Evolutionary conservation across 2,888 invertebrate species (phyloP).

Genomic region (Hirtodrosophila trivittata): DNA sequence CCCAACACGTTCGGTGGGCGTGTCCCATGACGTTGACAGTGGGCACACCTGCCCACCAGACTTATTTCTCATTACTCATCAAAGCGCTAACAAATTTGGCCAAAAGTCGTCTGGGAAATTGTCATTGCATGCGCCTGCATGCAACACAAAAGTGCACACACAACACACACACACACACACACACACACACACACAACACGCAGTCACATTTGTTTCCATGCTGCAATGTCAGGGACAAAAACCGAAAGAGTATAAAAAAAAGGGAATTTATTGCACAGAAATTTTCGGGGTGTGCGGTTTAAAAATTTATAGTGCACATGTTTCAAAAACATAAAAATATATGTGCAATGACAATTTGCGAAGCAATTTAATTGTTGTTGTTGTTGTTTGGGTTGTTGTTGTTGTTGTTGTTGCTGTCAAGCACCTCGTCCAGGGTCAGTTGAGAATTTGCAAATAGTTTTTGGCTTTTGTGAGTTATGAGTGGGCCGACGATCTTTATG

Average conservation of each 20-base stretch:
- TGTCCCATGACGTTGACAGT: no score
- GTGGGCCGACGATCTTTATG: conserved; percentile 56
- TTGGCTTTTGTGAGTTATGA: conserved; percentile 59
- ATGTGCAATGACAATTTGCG: conserved; percentile 46
- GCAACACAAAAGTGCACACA: conserved; percentile 39
- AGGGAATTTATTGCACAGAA: conserved; percentile 61
- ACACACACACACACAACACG: no score
- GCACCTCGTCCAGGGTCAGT: conserved; percentile 68
- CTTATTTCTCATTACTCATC: no score
- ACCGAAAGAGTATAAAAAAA: conserved; percentile 21
- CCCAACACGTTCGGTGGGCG: no score
- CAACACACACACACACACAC: conserved; percentile 20
- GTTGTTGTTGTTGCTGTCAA: conserved; percentile 59
- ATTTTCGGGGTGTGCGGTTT: conserved; percentile 1
- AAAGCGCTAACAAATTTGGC: no score
- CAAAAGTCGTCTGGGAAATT: no score
- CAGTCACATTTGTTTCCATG: conserved; percentile 37
- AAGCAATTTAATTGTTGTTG: conserved; percentile 33
- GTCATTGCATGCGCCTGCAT: no score
- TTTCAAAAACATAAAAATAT: conserved; percentile 49
- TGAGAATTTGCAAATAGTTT: conserved; percentile 56
- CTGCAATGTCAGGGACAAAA: conserved; percentile 67
- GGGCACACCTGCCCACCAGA: no score
- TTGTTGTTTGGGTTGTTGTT: conserved; percentile 21
- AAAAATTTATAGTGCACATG: conserved; percentile 67